phyloP scores from a whole-genome alignment of 2,797 vertebrate genomes.

The Microchirus variegatus region DNA sequence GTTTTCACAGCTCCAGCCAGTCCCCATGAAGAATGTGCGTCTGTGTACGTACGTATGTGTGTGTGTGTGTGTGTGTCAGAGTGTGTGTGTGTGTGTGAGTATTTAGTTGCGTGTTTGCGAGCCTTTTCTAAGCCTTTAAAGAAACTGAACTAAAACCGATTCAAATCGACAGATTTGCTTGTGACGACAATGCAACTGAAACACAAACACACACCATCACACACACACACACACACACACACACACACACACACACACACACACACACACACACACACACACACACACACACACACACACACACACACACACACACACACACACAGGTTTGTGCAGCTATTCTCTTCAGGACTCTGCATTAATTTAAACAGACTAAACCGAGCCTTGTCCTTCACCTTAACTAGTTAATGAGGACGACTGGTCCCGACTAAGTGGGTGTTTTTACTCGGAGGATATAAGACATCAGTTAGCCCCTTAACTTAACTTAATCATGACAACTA shows the following conservation, averaged over 20 bases:
- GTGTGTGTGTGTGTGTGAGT: background rate
- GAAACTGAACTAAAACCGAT: background rate
- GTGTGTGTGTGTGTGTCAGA: background rate
- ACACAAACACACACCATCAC: constrained; percentile 1
- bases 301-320: background rate
- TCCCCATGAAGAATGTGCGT: constrained; percentile 61
- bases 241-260: background rate
- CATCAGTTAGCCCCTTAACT: no score
- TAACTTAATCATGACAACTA: no score
- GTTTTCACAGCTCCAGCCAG: constrained; percentile 83
- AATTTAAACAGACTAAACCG: no score
- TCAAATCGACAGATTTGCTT: background rate
- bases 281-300: constrained; percentile 10
- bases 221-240: background rate
- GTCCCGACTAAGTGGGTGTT: no score
- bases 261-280: background rate
- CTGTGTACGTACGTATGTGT: constrained; percentile 1
- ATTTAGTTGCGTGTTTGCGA: background rate
- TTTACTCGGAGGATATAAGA: no score
- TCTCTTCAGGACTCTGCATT: no score
- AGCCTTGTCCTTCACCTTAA: no score
- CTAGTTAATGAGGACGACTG: no score
- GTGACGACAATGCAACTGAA: background rate
- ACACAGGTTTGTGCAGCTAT: background rate
- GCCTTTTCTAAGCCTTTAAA: background rate